Evolutionary conservation across 2,888 invertebrate genomes (phyloP), one percentile per base, ranked within the genome.

Genomic region (Adelphocoris suturalis): DNA sequence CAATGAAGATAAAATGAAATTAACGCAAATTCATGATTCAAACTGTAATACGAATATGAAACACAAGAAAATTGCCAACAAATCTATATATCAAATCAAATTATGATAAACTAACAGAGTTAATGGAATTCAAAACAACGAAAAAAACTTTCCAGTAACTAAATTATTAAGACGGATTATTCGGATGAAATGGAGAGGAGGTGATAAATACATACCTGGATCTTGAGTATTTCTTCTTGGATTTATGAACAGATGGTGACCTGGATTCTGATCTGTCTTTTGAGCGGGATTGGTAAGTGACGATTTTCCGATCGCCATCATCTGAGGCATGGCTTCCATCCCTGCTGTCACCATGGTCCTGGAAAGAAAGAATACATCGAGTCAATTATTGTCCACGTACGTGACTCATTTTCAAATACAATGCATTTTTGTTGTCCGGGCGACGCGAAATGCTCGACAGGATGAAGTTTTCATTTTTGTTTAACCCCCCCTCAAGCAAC

Each of bases 261-360:
- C 91, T 85, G 13, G 91, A 91, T 47, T 90, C 90, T 57, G 91
- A 91, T 52, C 84, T 68, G 14, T 91, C 92, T 81, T 91, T 91
- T 7, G 91, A 90, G 23, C 90, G 88, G 61, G 91, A 84, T 55
- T 87, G 57, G 78, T 90, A 90, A 2, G 90, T 87, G 78, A 90
- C 90, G 48, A 90, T 86, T 90, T 90, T 89, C 27, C 82, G 46
- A 84, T 82, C 82, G 27, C 81, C 89, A 23, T 89, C 89, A 5
- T 81, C 81, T 13, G 80, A 89, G 61, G 87, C 85, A 61, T 28
- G 46, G 76, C 87, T 87, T 5, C 12, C 76, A 14, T 76, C 87
- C 47, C 87, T 55, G 85, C 85, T 87, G 19, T 76, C 87, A 52
- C 57, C 84, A 84, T 16, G 84, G 52, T 52, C 84, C 84, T 84